These are phyloP conservation scores for Drosophila ercepeae DNA, from an alignment of 1,140 invertebrate genomes.

Conservation along the genomic window DNA sequence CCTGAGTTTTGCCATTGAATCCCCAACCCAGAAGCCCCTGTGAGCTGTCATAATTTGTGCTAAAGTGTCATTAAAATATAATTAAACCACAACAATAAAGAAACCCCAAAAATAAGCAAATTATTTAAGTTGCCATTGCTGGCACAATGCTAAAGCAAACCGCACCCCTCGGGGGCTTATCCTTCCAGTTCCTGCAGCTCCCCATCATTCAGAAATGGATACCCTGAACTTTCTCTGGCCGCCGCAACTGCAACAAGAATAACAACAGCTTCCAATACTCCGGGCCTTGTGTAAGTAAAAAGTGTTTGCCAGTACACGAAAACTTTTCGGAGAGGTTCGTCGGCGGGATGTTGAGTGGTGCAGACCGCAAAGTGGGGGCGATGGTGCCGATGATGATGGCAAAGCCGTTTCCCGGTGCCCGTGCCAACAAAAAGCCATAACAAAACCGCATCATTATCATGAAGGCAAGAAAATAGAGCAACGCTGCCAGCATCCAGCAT, in stretches of 20 bases:
- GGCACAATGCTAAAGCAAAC: conserved; percentile 45
- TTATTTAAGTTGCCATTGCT: conserved; percentile 56
- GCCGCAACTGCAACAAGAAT: conserved; percentile 49
- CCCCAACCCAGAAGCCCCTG: neutral
- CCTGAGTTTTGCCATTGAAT: neutral
- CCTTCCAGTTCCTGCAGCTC: conserved; percentile 1
- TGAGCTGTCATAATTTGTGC: conserved; percentile 43
- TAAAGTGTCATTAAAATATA: conserved; percentile 64
- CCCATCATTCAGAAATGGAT: conserved; percentile 28
- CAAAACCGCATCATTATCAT: conserved; percentile 74
- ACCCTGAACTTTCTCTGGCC: conserved; percentile 50
- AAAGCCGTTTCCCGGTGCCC: conserved; percentile 15
- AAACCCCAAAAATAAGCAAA: conserved; percentile 49
- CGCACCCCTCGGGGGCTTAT: conserved; percentile 24
- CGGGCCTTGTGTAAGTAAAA: conserved; percentile 34
- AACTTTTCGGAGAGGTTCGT: conserved; percentile 49
- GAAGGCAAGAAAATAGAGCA: conserved; percentile 61
- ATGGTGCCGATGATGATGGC: conserved; percentile 48
- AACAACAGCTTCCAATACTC: conserved; percentile 24
- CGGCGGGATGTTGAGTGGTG: conserved; percentile 45
- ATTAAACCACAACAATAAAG: conserved; percentile 59
- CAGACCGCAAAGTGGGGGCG: conserved; percentile 45
- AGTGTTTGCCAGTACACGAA: conserved; percentile 67
- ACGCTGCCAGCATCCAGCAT: conserved; percentile 18
- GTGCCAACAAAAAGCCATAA: conserved; percentile 68